Conservation (phyloP, 2,113 vertebrate genomes). For the Polypterus bichir region DNA sequence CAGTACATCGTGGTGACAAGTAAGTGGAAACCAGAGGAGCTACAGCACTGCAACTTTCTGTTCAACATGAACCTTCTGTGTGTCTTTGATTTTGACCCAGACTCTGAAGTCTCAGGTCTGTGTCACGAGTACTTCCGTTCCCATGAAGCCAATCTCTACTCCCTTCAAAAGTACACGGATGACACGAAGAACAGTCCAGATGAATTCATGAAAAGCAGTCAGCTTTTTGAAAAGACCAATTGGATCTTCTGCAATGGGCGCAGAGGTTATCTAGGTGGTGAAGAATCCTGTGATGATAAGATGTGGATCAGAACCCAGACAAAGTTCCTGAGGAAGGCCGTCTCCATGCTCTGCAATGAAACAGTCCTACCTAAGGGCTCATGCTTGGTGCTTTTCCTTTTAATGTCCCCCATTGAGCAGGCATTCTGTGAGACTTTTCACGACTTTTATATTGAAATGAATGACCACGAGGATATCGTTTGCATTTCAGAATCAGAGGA, state of each 20-base stretch:
- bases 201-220: constrained; percentile 33
- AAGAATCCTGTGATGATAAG: constrained; percentile 49
- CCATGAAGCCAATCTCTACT: constrained; percentile 45
- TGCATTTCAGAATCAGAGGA: constrained; percentile 54
- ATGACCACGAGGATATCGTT: constrained; percentile 52
- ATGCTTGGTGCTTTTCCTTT: constrained; percentile 58
- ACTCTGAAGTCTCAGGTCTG: constrained; percentile 54
- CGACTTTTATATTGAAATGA: constrained; percentile 63
- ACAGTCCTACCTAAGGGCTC: constrained; percentile 43
- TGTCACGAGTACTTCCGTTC: constrained; percentile 44
- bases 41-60: constrained; percentile 48
- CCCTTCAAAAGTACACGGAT: constrained; percentile 45
- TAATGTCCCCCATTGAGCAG: constrained; percentile 50
- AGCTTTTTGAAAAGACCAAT: constrained; percentile 58
- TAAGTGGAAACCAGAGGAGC: constrained; percentile 39
- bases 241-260: constrained; percentile 76
- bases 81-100: constrained; percentile 67
- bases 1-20: constrained; percentile 64
- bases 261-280: constrained; percentile 47
- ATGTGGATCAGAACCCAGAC: constrained; percentile 58
- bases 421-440: constrained; percentile 56
- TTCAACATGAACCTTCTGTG: constrained; percentile 57
- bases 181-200: constrained; percentile 25
- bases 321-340: constrained; percentile 43
- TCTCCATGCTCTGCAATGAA: constrained; percentile 58